Base-by-base conservation (phyloP, 1,140 invertebrate genomes). In the Ectropis grisescens region DNA sequence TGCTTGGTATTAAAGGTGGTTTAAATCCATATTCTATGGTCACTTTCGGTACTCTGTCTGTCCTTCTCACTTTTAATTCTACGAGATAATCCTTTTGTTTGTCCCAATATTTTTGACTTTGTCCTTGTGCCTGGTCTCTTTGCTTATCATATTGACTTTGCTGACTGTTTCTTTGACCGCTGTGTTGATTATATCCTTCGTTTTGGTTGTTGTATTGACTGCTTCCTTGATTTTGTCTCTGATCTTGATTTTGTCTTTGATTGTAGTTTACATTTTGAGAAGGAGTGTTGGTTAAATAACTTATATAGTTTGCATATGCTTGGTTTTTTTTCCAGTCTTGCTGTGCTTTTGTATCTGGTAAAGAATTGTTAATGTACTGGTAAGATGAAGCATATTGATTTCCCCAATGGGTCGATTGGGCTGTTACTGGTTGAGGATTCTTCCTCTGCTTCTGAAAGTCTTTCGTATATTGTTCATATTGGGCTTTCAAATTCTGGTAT, bases 11-110 rank as follows among this genome's bases (percentile, higher is more conserved):
- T 49, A 93, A 66, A 0, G 91, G 91, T 6, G 91, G 91, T 49
- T 91, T 91, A 41, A 93, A 93, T 1, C 90, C 91, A 52, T 93
- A 93, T 41, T 93, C 91, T 51, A 93, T 85, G 0, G 42, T 50
- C 8, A 67, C 32, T 41, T 86, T 85, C 1, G 86, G 86, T 33
- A 72, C 84, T 24, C 87, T 83, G 19, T 84, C 85, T 8, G 82
- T 46, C 75, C 82, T 58, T 41, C 71, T 55, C n/a, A 58, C 39
- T 35, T 66, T 75, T 2, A 61, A 43, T 24, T 66, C 55, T 10
- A 58, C n/a, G n/a, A n/a, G 37, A 12, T 62, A 61, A 40, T 62
- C 48, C 3, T 58, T 60, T 37, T 66, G 68, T 16, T 57, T 67
- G 39, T 66, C 58, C 61, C 65, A 47, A 30, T 53, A n/a, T n/a